Base-by-base conservation (phyloP, 2,113 vertebrate species). In the Seriola rivoliana region DNA sequence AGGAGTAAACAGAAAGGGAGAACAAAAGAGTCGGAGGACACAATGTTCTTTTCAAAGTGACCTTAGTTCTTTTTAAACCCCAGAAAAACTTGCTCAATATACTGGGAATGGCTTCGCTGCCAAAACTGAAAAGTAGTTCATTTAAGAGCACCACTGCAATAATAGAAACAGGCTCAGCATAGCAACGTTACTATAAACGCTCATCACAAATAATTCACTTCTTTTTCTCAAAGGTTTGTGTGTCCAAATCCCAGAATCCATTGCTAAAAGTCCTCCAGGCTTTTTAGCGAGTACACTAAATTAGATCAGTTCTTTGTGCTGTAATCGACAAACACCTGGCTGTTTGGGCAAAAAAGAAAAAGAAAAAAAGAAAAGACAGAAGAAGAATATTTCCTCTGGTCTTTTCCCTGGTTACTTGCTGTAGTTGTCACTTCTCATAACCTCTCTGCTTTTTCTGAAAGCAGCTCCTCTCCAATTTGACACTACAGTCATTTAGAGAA, bases 1-100 rank as follows among this genome's bases (percentile, higher is more conserved):
- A 48, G 25, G 52, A 81, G 75, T 44, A 48, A 82, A 76, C 65
- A 34, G 50, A 83, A 10, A 57, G 55, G 25, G 76, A 87, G 70
- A 75, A 70, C 75, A 73, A 69, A 57, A 71, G 58, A 17, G 74
- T 52, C 7, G 10, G 66, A 78, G 85, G 70, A 81, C 62, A 52
- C 32, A 16, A 2, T 71, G 80, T 89, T 85, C 73, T 80, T 73
- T 85, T 76, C 81, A 75, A 60, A 80, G 81, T 85, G 59, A 82
- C 75, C 66, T 65, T 63, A 21, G 59, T 44, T 81, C 44, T 66
- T 72, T 84, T 63, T 73, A 8, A 29, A 44, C 9, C 34, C 16
- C 40, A 32, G 17, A 74, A 62, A 78, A 70, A 25, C 14, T 25
- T 48, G 29, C 42, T 67, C 16, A 44, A 14, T 67, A 84, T 79